A percentile compares a stretch with the other conserved stretches of the same genome.
Conservation (phyloP, 1,140 invertebrate genomes). For the Drosophila insularis region DNA sequence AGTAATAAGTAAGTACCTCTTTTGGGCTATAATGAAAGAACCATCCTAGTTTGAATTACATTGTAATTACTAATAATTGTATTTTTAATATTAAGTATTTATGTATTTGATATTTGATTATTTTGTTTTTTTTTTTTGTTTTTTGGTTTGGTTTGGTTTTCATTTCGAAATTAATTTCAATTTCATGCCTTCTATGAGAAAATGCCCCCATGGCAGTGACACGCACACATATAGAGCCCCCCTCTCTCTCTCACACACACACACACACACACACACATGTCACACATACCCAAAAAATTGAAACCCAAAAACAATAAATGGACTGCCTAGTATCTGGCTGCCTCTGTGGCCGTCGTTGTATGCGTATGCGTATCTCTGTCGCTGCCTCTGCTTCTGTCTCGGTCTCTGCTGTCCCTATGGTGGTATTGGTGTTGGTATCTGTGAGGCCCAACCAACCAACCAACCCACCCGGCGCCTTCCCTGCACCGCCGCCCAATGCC, state of each 20-base stretch:
- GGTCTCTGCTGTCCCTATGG: neutral
- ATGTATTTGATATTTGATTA: conserved; percentile 1
- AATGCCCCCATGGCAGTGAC: conserved; percentile 58
- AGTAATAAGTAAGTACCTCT: neutral
- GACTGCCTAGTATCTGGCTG: conserved; percentile 41
- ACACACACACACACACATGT: conserved; percentile 10
- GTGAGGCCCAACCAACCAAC: conserved; percentile 23
- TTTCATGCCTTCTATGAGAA: conserved; percentile 66
- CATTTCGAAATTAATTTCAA: conserved; percentile 71
- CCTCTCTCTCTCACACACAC: conserved; percentile 38
- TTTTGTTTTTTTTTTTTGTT: neutral
- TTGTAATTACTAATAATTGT: neutral
- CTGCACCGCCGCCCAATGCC: conserved; percentile 21
- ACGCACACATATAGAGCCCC: conserved; percentile 37
- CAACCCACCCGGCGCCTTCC: neutral
- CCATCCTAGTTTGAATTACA: neutral
- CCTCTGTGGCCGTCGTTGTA: conserved; percentile 16
- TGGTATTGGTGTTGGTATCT: conserved; percentile 25
- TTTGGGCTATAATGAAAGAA: neutral
- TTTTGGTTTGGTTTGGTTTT: conserved; percentile 21
- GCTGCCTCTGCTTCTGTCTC: conserved; percentile 24
- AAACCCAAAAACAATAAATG: conserved; percentile 23
- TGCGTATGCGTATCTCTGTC: conserved; percentile 34
- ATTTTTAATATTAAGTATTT: neutral
- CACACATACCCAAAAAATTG: conserved; percentile 39